A percentile compares a stretch with the other conserved stretches of the same genome.
Conservation (phyloP, 2,888 invertebrate genomes). For the Cataglyphis rosenhaueri region DNA sequence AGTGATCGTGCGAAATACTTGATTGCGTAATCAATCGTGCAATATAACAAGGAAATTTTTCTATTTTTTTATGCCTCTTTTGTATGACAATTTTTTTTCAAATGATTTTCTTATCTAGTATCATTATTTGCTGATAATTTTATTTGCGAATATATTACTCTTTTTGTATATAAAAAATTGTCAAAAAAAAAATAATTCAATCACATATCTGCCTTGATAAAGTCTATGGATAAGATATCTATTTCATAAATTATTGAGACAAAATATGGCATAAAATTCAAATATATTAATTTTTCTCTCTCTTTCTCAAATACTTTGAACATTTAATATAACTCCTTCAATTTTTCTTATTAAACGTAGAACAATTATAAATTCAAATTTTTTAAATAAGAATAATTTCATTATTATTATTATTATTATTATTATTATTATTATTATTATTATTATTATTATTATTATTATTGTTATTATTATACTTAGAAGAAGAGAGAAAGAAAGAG, state of each 20-base stretch:
- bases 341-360: too few species aligned
- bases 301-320: too few species aligned
- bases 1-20: conserved; percentile 4
- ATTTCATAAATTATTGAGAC: neutral
- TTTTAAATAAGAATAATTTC: neutral
- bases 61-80: neutral
- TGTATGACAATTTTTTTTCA: neutral
- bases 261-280: neutral
- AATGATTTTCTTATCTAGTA: neutral
- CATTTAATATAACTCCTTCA: too few species aligned
- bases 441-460: neutral
- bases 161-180: neutral
- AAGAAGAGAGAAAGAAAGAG: too few species aligned
- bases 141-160: neutral
- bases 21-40: conserved; percentile 28
- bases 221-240: neutral
- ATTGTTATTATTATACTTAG: too few species aligned
- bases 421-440: neutral
- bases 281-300: neutral
- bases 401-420: neutral
- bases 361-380: too few species aligned
- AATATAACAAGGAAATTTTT: neutral
- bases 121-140: neutral
- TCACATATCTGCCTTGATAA: too few species aligned
- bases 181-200: neutral